Evolutionary conservation across 2,113 vertebrate genomes (phyloP).

Genomic region (Myrmecophaga tridactyla): DNA sequence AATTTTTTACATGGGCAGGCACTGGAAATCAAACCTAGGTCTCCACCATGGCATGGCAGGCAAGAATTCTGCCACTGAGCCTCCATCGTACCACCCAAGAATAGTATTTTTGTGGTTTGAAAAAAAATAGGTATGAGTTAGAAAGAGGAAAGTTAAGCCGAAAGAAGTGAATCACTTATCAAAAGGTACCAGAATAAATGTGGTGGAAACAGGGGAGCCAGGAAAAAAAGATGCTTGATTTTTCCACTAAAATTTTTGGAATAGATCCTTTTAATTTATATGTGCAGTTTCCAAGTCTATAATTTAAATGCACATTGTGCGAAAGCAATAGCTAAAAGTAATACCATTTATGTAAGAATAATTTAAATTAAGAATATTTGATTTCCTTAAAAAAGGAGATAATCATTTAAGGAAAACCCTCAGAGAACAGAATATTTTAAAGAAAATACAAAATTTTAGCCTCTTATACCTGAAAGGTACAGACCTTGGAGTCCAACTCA

Average conservation of each 20-base stretch:
- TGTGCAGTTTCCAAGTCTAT: neutral
- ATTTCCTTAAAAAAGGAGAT: neutral
- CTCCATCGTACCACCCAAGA: too few species aligned
- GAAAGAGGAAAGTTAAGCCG: neutral
- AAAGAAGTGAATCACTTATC: neutral
- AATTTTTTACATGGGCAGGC: too few species aligned
- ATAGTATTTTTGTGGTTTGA: neutral
- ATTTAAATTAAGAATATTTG: neutral
- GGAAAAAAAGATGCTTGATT: neutral
- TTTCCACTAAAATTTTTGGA: neutral
- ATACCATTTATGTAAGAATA: neutral
- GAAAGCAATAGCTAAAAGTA: neutral
- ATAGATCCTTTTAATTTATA: neutral
- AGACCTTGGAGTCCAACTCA: neutral
- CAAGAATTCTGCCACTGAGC: too few species aligned
- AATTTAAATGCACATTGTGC: neutral
- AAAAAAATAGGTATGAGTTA: neutral
- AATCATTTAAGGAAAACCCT: constrained; percentile 20
- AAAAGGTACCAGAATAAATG: neutral
- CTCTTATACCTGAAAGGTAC: neutral
- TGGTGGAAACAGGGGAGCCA: neutral
- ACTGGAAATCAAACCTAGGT: too few species aligned
- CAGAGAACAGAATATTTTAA: neutral
- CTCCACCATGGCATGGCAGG: too few species aligned
- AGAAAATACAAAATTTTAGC: neutral